phyloP scores from a whole-genome alignment of 2,113 vertebrate genomes.

The Eudyptes chrysolophus region DNA sequence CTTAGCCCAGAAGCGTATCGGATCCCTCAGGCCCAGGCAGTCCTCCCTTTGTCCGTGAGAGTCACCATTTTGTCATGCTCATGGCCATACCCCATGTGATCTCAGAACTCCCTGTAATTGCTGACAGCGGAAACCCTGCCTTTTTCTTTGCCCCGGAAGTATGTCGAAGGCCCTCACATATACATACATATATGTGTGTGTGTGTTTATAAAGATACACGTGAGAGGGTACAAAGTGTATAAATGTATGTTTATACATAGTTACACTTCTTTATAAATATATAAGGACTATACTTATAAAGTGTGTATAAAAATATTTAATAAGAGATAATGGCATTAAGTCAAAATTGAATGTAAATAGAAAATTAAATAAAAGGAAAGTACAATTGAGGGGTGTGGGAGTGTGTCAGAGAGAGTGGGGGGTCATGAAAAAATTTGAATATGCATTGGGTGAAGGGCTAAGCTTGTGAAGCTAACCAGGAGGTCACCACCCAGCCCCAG shows the following conservation, averaged over 20 bases:
- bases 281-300: neutral
- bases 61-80: neutral
- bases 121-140: neutral
- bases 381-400: neutral
- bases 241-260: neutral
- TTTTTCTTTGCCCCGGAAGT: neutral
- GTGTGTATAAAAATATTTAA: neutral
- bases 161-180: neutral
- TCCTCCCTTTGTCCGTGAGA: neutral
- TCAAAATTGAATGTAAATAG: neutral
- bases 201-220: neutral
- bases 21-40: neutral
- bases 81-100: neutral
- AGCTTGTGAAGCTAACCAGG: neutral
- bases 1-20: neutral
- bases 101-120: neutral
- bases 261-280: neutral
- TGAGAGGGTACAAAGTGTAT: neutral
- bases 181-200: too few relatives aligned
- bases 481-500: neutral
- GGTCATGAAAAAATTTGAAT: neutral
- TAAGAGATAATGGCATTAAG: neutral
- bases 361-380: neutral
- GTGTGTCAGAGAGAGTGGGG: neutral
- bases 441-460: neutral